Conservation (phyloP, 2,888 invertebrate genomes). For the Malthinus seriepunctatus region DNA sequence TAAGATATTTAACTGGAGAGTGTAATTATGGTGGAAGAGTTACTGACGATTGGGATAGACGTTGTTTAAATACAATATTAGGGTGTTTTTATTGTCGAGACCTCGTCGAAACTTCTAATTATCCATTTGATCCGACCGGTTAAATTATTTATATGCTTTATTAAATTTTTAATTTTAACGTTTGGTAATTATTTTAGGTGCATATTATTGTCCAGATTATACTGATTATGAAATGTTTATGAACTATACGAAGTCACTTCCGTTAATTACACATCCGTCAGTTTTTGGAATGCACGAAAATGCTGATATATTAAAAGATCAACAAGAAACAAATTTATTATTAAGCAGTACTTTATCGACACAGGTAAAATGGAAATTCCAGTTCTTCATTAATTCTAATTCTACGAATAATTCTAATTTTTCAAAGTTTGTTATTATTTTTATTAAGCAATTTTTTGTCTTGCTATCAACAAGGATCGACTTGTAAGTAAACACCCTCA, state of each 20-base stretch:
- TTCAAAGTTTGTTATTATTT: too few relatives aligned
- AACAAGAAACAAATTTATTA: slow-evolving; percentile 80
- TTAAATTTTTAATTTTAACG: too few relatives aligned
- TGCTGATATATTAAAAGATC: slow-evolving; percentile 90
- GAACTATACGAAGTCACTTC: slow-evolving; percentile 69
- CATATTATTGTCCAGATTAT: slow-evolving; percentile 73
- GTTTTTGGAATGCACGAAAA: slow-evolving; percentile 93
- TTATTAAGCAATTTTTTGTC: too few relatives aligned
- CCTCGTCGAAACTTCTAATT: slow-evolving; percentile 66
- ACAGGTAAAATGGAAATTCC: slow-evolving; percentile 69
- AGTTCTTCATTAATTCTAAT: too few relatives aligned
- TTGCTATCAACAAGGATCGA: slow-evolving; percentile 51
- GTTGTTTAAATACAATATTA: slow-evolving; percentile 82
- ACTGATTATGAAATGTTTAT: slow-evolving; percentile 75
- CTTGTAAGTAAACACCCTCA: slow-evolving; percentile 49
- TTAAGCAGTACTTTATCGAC: slow-evolving; percentile 75
- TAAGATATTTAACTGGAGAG: slow-evolving; percentile 90
- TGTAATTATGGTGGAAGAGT: slow-evolving; percentile 97
- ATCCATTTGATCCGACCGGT: slow-evolving; percentile 71
- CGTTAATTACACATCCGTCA: slow-evolving; percentile 76
- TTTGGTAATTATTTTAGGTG: slow-evolving; percentile 51
- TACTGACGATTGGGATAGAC: slow-evolving; percentile 93
- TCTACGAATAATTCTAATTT: too few relatives aligned
- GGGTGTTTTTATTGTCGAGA: slow-evolving; percentile 75
- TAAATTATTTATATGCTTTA: slow-evolving; percentile 8